Conservation (phyloP, 1,140 invertebrate species). For the Saccostrea glomerata region DNA sequence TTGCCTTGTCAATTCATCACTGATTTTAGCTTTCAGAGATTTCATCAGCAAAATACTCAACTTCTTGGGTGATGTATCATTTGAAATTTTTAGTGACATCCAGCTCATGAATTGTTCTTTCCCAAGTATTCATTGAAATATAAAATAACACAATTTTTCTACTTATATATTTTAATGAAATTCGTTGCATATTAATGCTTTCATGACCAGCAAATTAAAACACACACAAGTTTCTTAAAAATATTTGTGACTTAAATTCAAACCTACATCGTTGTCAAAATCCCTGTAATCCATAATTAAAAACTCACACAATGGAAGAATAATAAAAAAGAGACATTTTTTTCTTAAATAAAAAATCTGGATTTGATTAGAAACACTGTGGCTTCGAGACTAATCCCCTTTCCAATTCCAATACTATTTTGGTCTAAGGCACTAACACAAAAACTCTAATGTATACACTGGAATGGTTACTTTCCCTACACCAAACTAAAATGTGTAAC, state of each 20-base stretch:
- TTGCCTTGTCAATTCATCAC: too few relatives aligned
- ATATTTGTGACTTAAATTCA: neutral
- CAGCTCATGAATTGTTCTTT: too few relatives aligned
- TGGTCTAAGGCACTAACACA: conserved; percentile 3
- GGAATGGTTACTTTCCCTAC: neutral
- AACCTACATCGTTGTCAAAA: neutral
- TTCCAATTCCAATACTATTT: conserved; percentile 1
- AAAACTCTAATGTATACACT: conserved; percentile 1
- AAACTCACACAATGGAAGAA: neutral
- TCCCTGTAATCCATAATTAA: neutral
- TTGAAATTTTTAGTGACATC: too few relatives aligned
- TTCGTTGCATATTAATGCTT: conserved; percentile 24
- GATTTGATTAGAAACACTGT: conserved; percentile 14
- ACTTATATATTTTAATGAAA: conserved; percentile 14
- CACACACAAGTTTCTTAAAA: conserved; percentile 20
- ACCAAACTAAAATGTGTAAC: conserved; percentile 1
- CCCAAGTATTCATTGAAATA: too few relatives aligned
- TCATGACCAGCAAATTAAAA: conserved; percentile 4
- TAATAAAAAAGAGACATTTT: conserved; percentile 10
- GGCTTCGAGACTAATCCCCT: conserved; percentile 4
- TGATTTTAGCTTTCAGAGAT: too few relatives aligned
- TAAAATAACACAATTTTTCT: conserved; percentile 1
- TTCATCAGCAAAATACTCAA: too few relatives aligned
- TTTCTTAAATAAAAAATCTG: neutral
- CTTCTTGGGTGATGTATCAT: too few relatives aligned